phyloP scores from a whole-genome alignment of 2,888 invertebrate species.

The Helicoverpa assulta region DNA sequence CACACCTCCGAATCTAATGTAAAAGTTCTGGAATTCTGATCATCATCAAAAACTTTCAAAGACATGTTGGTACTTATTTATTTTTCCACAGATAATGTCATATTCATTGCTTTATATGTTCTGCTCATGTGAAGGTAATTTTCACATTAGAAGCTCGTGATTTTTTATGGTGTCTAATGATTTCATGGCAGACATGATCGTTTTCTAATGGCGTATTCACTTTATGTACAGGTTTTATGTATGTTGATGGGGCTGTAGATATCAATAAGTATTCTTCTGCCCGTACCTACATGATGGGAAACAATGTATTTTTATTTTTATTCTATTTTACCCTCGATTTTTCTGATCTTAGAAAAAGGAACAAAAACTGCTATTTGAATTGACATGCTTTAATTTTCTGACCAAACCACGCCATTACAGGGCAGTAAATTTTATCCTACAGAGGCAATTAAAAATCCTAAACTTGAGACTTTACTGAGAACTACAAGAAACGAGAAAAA shows the following conservation, averaged over 20 bases:
- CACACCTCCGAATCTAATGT: constrained; percentile 1
- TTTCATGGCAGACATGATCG: constrained; percentile 13
- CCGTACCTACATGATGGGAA: no score
- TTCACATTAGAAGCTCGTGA: constrained; percentile 10
- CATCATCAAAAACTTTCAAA: not conserved
- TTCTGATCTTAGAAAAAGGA: no score
- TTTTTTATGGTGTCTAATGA: constrained; percentile 12
- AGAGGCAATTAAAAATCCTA: no score
- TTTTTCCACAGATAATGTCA: not conserved
- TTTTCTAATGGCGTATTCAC: constrained; percentile 23
- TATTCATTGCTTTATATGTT: not conserved
- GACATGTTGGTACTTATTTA: not conserved
- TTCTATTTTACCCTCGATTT: no score
- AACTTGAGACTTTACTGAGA: no score
- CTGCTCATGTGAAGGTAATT: not conserved
- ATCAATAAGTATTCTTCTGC: no score
- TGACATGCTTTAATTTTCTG: no score
- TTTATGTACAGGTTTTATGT: not conserved
- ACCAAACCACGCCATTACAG: no score
- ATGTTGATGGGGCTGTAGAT: not conserved
- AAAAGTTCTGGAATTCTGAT: not conserved
- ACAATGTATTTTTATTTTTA: no score
- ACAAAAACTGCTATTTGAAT: no score
- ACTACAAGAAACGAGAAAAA: no score
- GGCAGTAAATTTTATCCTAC: no score